phyloP scores from a whole-genome alignment of 2,113 vertebrate genomes.

The Chloroceryle aenea region DNA sequence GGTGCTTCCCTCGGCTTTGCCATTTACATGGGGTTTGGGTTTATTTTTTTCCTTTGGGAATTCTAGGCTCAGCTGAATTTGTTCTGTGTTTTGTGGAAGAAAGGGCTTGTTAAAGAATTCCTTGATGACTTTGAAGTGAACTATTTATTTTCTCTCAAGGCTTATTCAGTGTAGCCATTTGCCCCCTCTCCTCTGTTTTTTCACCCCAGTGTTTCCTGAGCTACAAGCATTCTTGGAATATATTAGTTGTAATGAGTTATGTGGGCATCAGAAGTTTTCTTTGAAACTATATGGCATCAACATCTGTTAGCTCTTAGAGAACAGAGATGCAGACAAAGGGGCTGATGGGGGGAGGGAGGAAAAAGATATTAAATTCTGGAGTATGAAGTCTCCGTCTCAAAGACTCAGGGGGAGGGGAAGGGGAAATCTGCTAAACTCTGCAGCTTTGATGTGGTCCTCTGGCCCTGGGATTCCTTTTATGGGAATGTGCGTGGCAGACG shows the following conservation, averaged over 20 bases:
- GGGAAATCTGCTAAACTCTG: constrained; percentile 67
- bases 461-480: constrained; percentile 68
- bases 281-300: constrained; percentile 76
- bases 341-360: constrained; percentile 56
- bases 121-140: constrained; percentile 61
- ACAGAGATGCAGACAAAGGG: constrained; percentile 75
- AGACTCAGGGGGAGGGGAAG: constrained; percentile 67
- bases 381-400: constrained; percentile 64
- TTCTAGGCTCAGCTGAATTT: constrained; percentile 21
- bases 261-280: constrained; percentile 75
- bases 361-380: constrained; percentile 72
- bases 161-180: constrained; percentile 41
- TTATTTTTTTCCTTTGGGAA: constrained; percentile 48
- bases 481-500: constrained; percentile 61
- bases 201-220: constrained; percentile 62
- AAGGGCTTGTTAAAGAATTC: constrained; percentile 61
- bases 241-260: constrained; percentile 66
- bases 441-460: constrained; percentile 77
- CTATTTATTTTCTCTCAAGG: constrained; percentile 66
- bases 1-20: background rate
- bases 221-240: constrained; percentile 73
- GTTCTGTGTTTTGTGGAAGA: constrained; percentile 42
- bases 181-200: constrained; percentile 45
- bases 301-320: constrained; percentile 83
- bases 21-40: background rate